Evolutionary conservation across 1,140 invertebrate genomes (phyloP).

Genomic region (Cydia strobilella): DNA sequence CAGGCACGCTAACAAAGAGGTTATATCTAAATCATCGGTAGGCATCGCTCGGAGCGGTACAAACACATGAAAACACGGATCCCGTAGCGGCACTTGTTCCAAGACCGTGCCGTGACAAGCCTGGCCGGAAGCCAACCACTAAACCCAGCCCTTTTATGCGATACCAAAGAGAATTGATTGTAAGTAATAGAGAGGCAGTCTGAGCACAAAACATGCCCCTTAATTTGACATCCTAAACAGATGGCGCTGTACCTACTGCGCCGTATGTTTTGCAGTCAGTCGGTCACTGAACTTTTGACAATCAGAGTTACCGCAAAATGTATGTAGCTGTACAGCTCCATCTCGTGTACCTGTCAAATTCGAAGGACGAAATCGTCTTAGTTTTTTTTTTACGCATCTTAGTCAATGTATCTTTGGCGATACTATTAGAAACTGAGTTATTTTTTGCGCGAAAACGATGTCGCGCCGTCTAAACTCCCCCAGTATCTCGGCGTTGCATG

Average conservation of each 20-base stretch:
- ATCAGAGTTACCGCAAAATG: too few relatives aligned
- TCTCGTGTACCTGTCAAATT: too few relatives aligned
- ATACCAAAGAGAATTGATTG: neutral
- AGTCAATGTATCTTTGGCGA: constrained; percentile 19
- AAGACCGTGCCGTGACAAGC: constrained; percentile 46
- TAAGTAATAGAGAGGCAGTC: too few relatives aligned
- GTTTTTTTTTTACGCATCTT: too few relatives aligned
- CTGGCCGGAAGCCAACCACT: constrained; percentile 61
- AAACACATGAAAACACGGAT: constrained; percentile 3
- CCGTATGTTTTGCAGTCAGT: too few relatives aligned
- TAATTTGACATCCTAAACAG: too few relatives aligned
- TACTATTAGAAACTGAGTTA: constrained; percentile 43
- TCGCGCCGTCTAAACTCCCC: constrained; percentile 42
- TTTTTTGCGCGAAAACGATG: constrained; percentile 48
- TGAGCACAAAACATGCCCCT: too few relatives aligned
- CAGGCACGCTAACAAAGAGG: neutral
- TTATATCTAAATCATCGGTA: constrained; percentile 29
- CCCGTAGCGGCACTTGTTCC: constrained; percentile 39
- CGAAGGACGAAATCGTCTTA: too few relatives aligned
- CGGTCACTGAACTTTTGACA: too few relatives aligned
- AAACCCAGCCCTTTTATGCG: constrained; percentile 54
- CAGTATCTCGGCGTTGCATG: constrained; percentile 40
- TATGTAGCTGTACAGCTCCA: too few relatives aligned
- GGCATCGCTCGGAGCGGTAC: constrained; percentile 4
- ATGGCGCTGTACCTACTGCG: too few relatives aligned